phyloP scores from a whole-genome alignment of 1,140 invertebrate genomes.

The Trypoxylus dichotomus region DNA sequence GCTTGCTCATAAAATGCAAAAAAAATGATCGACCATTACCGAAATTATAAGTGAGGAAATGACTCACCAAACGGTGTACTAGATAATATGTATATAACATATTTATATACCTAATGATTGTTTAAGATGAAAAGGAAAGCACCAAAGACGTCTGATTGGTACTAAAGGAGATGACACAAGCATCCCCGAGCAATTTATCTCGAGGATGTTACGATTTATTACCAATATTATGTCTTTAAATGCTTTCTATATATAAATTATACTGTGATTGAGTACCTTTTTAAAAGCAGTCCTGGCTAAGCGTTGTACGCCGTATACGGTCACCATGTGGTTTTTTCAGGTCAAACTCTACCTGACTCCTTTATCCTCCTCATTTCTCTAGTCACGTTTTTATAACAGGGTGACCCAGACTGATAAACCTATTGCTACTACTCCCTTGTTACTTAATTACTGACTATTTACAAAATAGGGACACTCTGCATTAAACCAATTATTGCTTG shows the following conservation, averaged over 20 bases:
- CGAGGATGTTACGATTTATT: neutral
- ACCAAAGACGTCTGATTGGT: neutral
- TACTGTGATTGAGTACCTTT: constrained; percentile 45
- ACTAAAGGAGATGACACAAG: neutral
- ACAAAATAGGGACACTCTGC: constrained; percentile 42
- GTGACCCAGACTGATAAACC: constrained; percentile 48
- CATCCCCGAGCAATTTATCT: neutral
- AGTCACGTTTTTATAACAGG: constrained; percentile 45
- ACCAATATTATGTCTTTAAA: constrained; percentile 2
- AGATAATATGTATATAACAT: constrained; percentile 41
- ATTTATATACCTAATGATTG: constrained; percentile 37
- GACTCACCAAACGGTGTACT: constrained; percentile 26
- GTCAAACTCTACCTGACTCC: constrained; percentile 42
- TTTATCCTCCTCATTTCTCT: constrained; percentile 43
- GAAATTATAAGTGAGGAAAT: constrained; percentile 29
- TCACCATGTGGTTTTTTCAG: constrained; percentile 38
- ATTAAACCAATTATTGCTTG: neutral
- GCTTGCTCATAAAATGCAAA: constrained; percentile 43
- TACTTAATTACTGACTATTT: constrained; percentile 3
- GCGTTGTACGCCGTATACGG: constrained; percentile 39
- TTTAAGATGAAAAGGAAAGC: constrained; percentile 9
- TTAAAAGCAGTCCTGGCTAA: constrained; percentile 42
- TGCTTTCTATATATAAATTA: constrained; percentile 33
- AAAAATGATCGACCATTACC: constrained; percentile 16
- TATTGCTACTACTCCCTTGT: constrained; percentile 41